Percentiles rank a stretch among this genome's conserved stretches.
Evolutionary conservation across 2,797 vertebrate genomes (phyloP).

Genomic region (Chiroxiphia lanceolata): DNA sequence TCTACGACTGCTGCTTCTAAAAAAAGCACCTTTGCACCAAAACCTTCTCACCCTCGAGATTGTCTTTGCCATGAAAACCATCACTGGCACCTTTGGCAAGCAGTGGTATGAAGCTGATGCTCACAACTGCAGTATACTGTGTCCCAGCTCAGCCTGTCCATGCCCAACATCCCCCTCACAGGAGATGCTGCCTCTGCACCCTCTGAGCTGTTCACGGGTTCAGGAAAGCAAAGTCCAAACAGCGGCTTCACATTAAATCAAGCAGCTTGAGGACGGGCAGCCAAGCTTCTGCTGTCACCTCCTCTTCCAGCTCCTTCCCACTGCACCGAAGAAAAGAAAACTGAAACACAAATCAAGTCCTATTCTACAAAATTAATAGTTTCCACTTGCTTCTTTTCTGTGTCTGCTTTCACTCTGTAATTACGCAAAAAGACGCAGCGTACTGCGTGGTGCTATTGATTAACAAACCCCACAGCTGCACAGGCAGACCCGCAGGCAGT

Average conservation of each 20-base stretch:
- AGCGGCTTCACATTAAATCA: background rate
- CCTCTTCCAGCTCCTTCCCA: constrained; percentile 20
- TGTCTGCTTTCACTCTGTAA: constrained; percentile 29
- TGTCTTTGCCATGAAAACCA: background rate
- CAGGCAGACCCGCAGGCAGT: constrained; percentile 25
- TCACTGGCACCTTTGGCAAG: background rate
- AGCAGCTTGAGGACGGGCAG: background rate
- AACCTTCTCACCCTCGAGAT: background rate
- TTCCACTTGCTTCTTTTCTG: constrained; percentile 25
- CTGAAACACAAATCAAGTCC: constrained; percentile 37
- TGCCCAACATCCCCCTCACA: background rate
- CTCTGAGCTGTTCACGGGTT: background rate
- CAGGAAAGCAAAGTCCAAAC: background rate
- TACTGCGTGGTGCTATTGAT: constrained; percentile 40
- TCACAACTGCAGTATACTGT: background rate
- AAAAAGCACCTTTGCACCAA: background rate
- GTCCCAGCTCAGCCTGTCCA: background rate
- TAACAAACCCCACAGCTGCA: constrained; percentile 47
- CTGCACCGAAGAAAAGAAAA: background rate
- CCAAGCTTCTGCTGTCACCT: background rate
- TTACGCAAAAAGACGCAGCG: constrained; percentile 30
- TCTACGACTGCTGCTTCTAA: background rate
- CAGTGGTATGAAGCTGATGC: background rate
- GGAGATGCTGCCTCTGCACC: background rate
- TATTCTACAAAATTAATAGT: constrained; percentile 45